Evolutionary conservation across 2,797 vertebrate genomes (phyloP).

Genomic region (Acrossocheilus fasciatus): DNA sequence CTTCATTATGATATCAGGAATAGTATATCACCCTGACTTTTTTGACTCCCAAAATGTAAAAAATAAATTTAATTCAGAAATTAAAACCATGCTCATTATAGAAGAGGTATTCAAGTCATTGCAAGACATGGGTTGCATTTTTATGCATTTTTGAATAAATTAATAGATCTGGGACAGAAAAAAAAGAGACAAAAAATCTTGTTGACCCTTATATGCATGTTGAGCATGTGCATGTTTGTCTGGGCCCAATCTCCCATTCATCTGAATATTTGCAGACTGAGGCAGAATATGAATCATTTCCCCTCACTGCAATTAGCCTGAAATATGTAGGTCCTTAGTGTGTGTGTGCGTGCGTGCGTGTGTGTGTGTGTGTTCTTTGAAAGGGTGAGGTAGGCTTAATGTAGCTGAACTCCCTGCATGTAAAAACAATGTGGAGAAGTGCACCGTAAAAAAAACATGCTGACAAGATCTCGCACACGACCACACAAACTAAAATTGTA

Average conservation of each 20-base stretch:
- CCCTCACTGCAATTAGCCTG: conserved; percentile 58
- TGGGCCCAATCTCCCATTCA: conserved; percentile 51
- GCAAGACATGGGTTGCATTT: background rate
- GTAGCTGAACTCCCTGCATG: background rate
- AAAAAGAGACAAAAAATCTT: background rate
- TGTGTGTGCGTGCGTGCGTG: background rate
- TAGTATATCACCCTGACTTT: background rate
- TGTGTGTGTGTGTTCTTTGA: conserved; percentile 1
- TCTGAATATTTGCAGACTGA: conserved; percentile 70
- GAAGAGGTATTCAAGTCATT: background rate
- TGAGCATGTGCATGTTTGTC: conserved; percentile 24
- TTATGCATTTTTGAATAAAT: background rate
- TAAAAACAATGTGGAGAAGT: conserved; percentile 1
- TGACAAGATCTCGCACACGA: background rate
- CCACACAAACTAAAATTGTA: background rate
- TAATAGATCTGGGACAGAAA: background rate
- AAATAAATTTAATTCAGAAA: background rate
- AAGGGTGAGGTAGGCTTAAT: conserved; percentile 1
- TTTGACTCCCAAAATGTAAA: background rate
- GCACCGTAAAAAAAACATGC: background rate
- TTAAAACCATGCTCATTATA: background rate
- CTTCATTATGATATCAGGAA: background rate
- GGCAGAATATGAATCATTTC: conserved; percentile 70
- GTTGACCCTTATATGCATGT: conserved; percentile 48
- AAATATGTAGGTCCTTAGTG: conserved; percentile 32